Evolutionary conservation across 2,797 vertebrate species (phyloP).

Genomic region (Hoplostethus mediterraneus): DNA sequence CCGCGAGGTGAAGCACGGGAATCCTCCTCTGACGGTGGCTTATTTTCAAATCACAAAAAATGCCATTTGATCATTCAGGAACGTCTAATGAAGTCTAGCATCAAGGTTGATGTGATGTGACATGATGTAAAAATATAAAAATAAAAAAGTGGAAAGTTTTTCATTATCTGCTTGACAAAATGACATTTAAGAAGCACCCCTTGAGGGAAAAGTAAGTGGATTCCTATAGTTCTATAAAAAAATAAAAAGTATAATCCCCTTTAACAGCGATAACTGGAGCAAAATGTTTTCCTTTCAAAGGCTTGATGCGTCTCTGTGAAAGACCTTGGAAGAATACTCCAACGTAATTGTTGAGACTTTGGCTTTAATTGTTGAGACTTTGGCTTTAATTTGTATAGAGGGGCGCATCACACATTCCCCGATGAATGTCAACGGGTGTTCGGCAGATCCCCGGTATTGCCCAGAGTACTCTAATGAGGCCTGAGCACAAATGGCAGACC

Average conservation of each 20-base stretch:
- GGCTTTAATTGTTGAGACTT: constrained; percentile 41
- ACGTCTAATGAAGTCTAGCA: constrained; percentile 66
- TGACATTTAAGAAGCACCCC: constrained; percentile 74
- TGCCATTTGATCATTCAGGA: constrained; percentile 66
- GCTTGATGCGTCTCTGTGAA: constrained; percentile 51
- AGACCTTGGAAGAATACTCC: constrained; percentile 55
- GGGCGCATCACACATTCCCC: neutral
- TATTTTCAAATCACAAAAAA: constrained; percentile 75
- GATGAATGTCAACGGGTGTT: constrained; percentile 24
- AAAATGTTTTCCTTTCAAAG: constrained; percentile 74
- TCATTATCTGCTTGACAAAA: constrained; percentile 72
- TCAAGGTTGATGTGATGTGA: constrained; percentile 77
- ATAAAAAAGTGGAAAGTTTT: constrained; percentile 69
- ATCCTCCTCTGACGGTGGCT: constrained; percentile 69
- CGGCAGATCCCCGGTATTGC: constrained; percentile 15
- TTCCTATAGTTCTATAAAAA: constrained; percentile 66
- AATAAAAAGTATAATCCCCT: constrained; percentile 28
- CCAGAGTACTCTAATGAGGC: constrained; percentile 28
- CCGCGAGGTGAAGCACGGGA: constrained; percentile 61
- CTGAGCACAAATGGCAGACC: constrained; percentile 15
- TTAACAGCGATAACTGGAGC: constrained; percentile 72
- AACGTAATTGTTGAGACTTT: constrained; percentile 56
- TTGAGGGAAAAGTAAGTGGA: constrained; percentile 66
- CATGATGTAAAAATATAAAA: constrained; percentile 56
- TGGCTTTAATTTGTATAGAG: neutral